Percentiles rank a stretch among this genome's conserved stretches.
These are phyloP conservation scores for Papilio protenor DNA, from an alignment of 2,888 invertebrate genomes.

Conservation along the genomic window DNA sequence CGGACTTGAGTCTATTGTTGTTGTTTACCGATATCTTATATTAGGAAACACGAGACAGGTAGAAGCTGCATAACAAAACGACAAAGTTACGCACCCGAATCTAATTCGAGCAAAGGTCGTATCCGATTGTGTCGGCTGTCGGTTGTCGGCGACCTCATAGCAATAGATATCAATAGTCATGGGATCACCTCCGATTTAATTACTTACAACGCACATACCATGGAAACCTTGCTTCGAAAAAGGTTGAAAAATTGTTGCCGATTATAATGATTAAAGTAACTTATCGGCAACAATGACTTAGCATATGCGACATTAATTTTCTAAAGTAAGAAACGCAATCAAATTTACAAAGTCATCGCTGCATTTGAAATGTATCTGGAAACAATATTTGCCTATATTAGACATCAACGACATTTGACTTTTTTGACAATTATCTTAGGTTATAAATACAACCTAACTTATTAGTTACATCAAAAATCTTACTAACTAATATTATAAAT, in stretches of 20 bases:
- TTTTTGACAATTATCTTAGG: background rate
- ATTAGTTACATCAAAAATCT: no score
- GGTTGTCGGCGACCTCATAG: conserved; percentile 69
- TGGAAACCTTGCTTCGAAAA: background rate
- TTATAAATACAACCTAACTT: no score
- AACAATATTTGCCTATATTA: conserved; percentile 21
- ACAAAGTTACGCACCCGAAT: conserved; percentile 72
- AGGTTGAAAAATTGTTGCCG: background rate
- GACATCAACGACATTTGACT: conserved; percentile 41
- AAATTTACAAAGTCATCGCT: no score
- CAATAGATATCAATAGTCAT: conserved; percentile 77
- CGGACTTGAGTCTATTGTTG: no score
- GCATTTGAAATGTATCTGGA: background rate
- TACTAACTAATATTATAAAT: no score
- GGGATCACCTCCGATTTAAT: conserved; percentile 73
- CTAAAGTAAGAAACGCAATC: background rate
- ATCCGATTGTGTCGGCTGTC: conserved; percentile 60
- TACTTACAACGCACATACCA: conserved; percentile 49
- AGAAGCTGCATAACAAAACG: conserved; percentile 49
- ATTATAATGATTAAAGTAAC: background rate
- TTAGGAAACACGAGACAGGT: background rate
- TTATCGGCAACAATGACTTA: background rate
- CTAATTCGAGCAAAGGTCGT: conserved; percentile 73
- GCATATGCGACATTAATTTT: background rate
- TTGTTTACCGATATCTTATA: background rate